Percentiles rank a stretch among this genome's conserved stretches.
Evolutionary conservation across 2,888 invertebrate species (phyloP).

Genomic region (Eupithecia pulchellata): DNA sequence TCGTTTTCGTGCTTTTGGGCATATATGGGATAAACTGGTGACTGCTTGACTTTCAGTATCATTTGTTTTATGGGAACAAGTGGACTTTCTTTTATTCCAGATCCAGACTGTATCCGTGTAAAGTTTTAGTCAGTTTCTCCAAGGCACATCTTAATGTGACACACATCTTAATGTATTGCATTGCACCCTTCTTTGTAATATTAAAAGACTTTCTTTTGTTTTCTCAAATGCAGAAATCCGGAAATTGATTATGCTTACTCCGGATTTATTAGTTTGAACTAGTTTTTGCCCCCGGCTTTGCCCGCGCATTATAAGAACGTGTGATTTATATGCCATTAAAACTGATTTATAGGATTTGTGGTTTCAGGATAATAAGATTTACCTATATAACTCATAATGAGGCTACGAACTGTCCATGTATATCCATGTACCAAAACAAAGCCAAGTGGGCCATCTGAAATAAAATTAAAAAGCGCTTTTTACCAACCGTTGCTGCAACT

Average conservation of each 20-base stretch:
- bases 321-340: too few species aligned
- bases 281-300: too few species aligned
- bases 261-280: not conserved
- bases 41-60: too few species aligned
- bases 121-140: too few species aligned
- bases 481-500: conserved; percentile 33
- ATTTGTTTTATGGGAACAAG: not conserved
- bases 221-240: not conserved
- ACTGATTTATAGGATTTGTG: too few species aligned
- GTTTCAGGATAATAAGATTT: too few species aligned
- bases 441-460: not conserved
- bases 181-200: not conserved
- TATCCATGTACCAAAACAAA: not conserved
- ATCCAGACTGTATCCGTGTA: not conserved
- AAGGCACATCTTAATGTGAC: too few species aligned
- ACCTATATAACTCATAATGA: too few species aligned
- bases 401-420: too few species aligned
- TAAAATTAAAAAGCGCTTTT: conserved; percentile 32
- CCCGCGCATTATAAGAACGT: too few species aligned
- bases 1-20: too few species aligned
- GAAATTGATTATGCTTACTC: not conserved
- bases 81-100: not conserved
- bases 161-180: not conserved
- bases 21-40: too few species aligned
- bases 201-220: not conserved